Percentiles rank a stretch among this genome's conserved stretches.
Evolutionary conservation across 2,113 vertebrate genomes (phyloP).

Genomic region (Rhipidura dahli): DNA sequence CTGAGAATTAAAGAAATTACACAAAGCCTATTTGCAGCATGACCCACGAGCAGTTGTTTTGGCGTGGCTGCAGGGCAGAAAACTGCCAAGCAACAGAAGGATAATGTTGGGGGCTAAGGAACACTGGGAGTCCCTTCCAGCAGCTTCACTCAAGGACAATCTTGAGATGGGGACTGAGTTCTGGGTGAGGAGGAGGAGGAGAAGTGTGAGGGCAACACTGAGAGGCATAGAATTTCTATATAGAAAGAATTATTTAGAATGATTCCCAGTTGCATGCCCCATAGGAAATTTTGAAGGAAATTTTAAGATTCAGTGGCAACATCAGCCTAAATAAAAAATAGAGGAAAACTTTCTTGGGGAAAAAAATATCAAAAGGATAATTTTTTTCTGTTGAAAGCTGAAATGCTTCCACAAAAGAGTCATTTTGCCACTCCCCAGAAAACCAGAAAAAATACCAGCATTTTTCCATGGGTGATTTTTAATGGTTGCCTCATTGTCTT

Average conservation of each 20-base stretch:
- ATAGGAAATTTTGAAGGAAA: background rate
- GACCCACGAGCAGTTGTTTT: background rate
- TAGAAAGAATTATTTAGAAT: background rate
- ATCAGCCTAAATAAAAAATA: background rate
- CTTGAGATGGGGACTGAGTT: background rate
- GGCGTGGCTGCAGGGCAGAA: background rate
- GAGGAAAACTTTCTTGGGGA: background rate
- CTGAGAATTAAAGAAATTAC: background rate
- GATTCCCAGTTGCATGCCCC: background rate
- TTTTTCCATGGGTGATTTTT: background rate
- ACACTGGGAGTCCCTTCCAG: background rate
- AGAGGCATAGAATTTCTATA: background rate
- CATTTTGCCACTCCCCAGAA: slow-evolving; percentile 2
- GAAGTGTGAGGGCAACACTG: background rate
- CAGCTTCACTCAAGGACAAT: background rate
- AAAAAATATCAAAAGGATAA: background rate
- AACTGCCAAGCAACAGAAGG: background rate
- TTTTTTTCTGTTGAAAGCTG: slow-evolving; percentile 6
- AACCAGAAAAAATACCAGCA: background rate
- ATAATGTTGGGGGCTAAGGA: background rate
- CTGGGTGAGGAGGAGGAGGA: background rate
- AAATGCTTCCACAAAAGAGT: background rate
- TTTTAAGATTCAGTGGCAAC: background rate
- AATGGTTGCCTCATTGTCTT: background rate
- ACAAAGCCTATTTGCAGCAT: background rate